Evolutionary conservation across 2,888 invertebrate genomes (phyloP).

Genomic region (Charanyca ferruginea): DNA sequence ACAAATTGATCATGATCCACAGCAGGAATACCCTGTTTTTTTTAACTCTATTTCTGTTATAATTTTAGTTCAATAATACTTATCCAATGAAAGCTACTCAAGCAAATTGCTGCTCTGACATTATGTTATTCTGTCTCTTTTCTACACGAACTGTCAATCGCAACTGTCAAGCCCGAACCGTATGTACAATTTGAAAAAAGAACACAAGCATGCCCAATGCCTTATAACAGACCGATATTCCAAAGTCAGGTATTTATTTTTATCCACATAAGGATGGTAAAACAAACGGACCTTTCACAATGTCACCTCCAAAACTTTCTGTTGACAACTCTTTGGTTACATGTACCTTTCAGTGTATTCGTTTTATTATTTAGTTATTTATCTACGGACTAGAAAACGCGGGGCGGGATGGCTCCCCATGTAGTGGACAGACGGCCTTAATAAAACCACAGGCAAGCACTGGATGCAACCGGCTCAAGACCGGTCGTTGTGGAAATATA

Average conservation of each 20-base stretch:
- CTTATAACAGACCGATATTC: constrained; percentile 59
- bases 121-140: background rate
- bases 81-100: too few species aligned
- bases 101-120: too few species aligned
- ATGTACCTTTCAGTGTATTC: too few species aligned
- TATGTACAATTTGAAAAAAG: constrained; percentile 55
- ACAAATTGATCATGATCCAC: background rate
- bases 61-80: too few species aligned
- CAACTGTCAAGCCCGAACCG: constrained; percentile 30
- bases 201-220: constrained; percentile 73
- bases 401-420: too few species aligned
- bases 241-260: constrained; percentile 48
- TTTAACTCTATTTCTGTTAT: too few species aligned
- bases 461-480: too few species aligned
- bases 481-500: too few species aligned
- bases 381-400: too few species aligned
- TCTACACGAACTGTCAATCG: constrained; percentile 27
- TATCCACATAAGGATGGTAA: constrained; percentile 20
- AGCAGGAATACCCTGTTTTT: background rate
- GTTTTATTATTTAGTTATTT: too few species aligned
- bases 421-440: too few species aligned
- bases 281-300: constrained; percentile 38
- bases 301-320: constrained; percentile 40
- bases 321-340: background rate
- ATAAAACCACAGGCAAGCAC: too few species aligned